A percentile compares a stretch with the other conserved stretches of the same genome.
phyloP scores from a whole-genome alignment of 2,113 vertebrate species.

The Dasyornis broadbenti region DNA sequence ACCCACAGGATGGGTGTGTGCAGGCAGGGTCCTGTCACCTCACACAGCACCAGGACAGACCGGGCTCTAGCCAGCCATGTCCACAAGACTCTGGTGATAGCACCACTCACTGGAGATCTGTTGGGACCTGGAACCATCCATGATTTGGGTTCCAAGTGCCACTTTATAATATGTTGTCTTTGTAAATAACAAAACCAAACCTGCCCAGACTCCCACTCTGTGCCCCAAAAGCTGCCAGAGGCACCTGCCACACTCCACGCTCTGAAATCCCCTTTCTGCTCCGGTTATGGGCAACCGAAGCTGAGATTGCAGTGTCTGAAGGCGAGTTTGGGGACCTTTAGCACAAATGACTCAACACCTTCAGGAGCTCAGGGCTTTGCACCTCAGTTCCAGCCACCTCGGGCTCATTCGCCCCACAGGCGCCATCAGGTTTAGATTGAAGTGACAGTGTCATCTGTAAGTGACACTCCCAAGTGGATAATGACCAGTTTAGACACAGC shows the following conservation, averaged over 20 bases:
- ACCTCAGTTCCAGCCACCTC: neutral
- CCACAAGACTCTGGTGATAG: neutral
- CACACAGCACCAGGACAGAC: neutral
- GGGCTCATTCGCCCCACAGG: accelerated
- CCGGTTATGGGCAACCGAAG: neutral
- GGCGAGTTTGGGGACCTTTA: neutral
- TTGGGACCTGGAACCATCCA: neutral
- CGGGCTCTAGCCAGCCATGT: neutral
- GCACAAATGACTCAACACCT: neutral
- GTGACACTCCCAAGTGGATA: neutral
- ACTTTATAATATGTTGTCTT: accelerated
- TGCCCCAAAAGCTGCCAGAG: accelerated
- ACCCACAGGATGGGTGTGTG: neutral
- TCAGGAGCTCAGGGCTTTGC: neutral
- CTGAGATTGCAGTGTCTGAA: neutral
- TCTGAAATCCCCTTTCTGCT: neutral
- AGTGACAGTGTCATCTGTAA: neutral
- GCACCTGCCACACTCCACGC: accelerated
- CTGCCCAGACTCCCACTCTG: neutral
- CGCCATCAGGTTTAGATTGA: accelerated
- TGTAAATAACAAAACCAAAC: neutral
- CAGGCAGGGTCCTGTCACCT: neutral
- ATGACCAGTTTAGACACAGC: neutral
- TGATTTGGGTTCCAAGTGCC: neutral
- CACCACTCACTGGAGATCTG: neutral